These are phyloP conservation scores for Mechanitis mazaeus DNA, from an alignment of 2,888 invertebrate species.

Conservation along the genomic window DNA sequence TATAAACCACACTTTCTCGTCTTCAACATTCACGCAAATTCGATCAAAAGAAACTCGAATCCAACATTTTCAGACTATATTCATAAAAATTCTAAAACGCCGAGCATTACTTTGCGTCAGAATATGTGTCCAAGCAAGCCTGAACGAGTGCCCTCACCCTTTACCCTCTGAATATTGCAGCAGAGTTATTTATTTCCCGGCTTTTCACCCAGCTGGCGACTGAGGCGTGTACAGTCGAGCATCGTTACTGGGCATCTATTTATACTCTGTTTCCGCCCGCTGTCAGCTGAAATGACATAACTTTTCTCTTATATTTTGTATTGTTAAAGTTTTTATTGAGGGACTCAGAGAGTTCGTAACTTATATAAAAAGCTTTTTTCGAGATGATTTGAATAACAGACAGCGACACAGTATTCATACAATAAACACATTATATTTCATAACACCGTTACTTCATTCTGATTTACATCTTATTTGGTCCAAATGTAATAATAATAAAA, in stretches of 20 bases:
- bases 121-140: conserved; percentile 11
- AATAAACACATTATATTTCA: too few relatives aligned
- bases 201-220: not conserved
- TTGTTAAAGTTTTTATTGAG: not conserved
- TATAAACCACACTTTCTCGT: too few relatives aligned
- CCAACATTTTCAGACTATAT: conserved; percentile 1
- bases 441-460: too few relatives aligned
- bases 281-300: not conserved
- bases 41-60: not conserved
- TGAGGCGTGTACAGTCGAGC: conserved; percentile 14
- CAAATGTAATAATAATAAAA: too few relatives aligned
- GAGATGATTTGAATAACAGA: too few relatives aligned
- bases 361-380: too few relatives aligned
- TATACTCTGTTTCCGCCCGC: too few relatives aligned
- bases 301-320: not conserved
- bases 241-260: conserved; percentile 1
- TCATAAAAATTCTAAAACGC: not conserved
- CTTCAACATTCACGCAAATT: too few relatives aligned
- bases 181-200: conserved; percentile 17
- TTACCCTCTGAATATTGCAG: conserved; percentile 11
- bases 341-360: too few relatives aligned
- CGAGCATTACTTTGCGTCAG: not conserved
- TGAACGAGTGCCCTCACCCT: conserved; percentile 19
- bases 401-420: too few relatives aligned
- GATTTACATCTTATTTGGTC: too few relatives aligned